phyloP scores from a whole-genome alignment of 2,888 invertebrate species.

The Thereva unica region DNA sequence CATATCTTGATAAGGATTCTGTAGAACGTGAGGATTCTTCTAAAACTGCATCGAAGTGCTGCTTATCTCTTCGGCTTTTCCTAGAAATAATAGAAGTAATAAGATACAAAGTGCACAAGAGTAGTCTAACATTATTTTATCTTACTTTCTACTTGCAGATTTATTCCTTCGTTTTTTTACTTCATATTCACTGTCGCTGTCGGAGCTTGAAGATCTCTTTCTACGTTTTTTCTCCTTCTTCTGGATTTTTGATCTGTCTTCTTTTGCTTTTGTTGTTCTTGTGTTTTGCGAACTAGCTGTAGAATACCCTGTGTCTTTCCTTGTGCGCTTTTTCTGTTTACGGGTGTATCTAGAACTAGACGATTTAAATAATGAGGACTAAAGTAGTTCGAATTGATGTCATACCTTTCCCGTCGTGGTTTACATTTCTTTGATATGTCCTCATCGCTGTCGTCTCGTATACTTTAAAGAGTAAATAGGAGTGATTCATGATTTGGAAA shows the following conservation, averaged over 20 bases:
- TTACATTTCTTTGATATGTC: slow-evolving; percentile 22
- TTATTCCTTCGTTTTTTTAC: slow-evolving; percentile 22
- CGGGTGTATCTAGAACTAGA: not conserved
- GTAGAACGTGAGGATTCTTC: slow-evolving; percentile 39
- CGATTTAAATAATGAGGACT: not conserved
- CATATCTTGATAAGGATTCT: slow-evolving; percentile 33
- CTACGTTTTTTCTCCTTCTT: slow-evolving; percentile 54
- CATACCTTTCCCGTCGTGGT: slow-evolving; percentile 11
- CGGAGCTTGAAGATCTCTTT: slow-evolving; percentile 42
- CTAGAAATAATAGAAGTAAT: slow-evolving; percentile 21
- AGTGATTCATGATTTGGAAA: too few relatives aligned
- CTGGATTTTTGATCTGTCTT: slow-evolving; percentile 46
- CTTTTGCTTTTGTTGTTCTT: slow-evolving; percentile 52
- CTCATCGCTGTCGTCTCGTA: slow-evolving; percentile 34
- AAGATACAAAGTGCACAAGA: not conserved
- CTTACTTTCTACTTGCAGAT: slow-evolving; percentile 14
- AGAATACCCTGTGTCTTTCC: slow-evolving; percentile 71
- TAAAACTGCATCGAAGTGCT: slow-evolving; percentile 40
- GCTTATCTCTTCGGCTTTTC: slow-evolving; percentile 35
- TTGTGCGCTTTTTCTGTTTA: slow-evolving; percentile 50
- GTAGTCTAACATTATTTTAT: not conserved
- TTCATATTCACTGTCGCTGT: slow-evolving; percentile 32
- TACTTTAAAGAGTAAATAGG: too few relatives aligned
- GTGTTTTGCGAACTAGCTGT: slow-evolving; percentile 68
- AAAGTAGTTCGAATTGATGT: not conserved